These are phyloP conservation scores for Phymastichus coffea DNA, from an alignment of 1,140 invertebrate species.

Conservation along the genomic window DNA sequence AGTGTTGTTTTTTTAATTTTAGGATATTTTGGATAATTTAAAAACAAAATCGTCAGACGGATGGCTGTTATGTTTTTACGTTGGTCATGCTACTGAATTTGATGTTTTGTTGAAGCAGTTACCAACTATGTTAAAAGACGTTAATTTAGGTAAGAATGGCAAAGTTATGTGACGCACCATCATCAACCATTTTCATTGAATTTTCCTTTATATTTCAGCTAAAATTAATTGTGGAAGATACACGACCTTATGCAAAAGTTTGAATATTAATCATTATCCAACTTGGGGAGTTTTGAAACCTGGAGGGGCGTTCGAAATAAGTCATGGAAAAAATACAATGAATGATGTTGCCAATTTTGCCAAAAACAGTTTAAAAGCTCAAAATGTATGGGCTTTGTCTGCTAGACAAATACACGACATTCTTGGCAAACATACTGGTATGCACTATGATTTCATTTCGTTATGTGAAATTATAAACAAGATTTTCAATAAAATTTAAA, in stretches of 20 bases:
- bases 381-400: conserved; percentile 65
- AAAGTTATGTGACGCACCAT: too few relatives aligned
- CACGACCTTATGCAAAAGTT: conserved; percentile 57
- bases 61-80: conserved; percentile 70
- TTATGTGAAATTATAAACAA: not conserved
- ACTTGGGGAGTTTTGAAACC: conserved; percentile 71
- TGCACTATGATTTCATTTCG: conserved; percentile 10
- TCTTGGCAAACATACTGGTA: conserved; percentile 48
- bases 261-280: conserved; percentile 66
- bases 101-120: conserved; percentile 64
- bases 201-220: conserved; percentile 40
- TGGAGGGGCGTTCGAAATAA: conserved; percentile 70
- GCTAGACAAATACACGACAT: conserved; percentile 63
- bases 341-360: conserved; percentile 72
- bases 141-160: conserved; percentile 61
- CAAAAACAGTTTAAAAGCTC: conserved; percentile 63
- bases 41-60: conserved; percentile 46
- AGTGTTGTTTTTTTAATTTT: too few relatives aligned
- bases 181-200: not conserved
- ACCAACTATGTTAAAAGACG: conserved; percentile 59
- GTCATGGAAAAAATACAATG: conserved; percentile 66
- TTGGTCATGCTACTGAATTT: conserved; percentile 56
- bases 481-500: not conserved
- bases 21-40: too few relatives aligned
- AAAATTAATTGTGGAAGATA: conserved; percentile 65